Base-by-base conservation (phyloP, 2,888 invertebrate species). In the Andrena haemorrhoa region DNA sequence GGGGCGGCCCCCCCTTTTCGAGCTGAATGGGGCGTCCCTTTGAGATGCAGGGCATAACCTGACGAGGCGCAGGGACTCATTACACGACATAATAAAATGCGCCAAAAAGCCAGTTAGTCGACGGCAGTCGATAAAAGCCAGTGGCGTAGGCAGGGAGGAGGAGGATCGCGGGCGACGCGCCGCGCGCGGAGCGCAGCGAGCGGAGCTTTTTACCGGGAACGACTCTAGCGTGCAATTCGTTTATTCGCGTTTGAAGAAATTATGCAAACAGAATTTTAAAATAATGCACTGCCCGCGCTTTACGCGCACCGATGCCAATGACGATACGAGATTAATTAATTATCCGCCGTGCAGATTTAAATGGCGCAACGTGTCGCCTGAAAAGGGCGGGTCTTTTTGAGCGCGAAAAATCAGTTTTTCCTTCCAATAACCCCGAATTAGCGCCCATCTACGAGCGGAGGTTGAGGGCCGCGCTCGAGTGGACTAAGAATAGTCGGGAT, bases 51-150 rank as follows among this genome's bases (percentile, higher is more conserved):
- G 86, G 84, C 85, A 84, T 66, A 86, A 88, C 88, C 86, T 86
- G 86, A 86, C 84, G 89, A 90, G 86, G 85, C 81, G 83, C 75
- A 84, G 86, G 83, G 86, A 88, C 90, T 91, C 88, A 88, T 91
- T 91, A 91, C 90, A 83, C 86, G 89, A 91, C 91, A 90, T 91
- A 90, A 90, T 91, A 91, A 91, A 91, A 91, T 87, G 90, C 88
- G 86, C 88, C 88, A 89, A 91, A 91, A 91, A 89, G 88, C 90
- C 88, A 89, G 91, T 90, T 91, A 90, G 89, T 82, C 84, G 82
- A 76, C 80, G 86, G 85, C 70, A 76, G 79, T 84, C 82, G 86
- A 88, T 89, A 83, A 88, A 88, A 85, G 75, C 81, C 87, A 84
- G 56, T 66, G 82, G 86, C 87, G 82, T 76, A 82, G 75, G 60